Conservation (phyloP, 2,888 invertebrate genomes). For the Erpobdella octoculata region DNA sequence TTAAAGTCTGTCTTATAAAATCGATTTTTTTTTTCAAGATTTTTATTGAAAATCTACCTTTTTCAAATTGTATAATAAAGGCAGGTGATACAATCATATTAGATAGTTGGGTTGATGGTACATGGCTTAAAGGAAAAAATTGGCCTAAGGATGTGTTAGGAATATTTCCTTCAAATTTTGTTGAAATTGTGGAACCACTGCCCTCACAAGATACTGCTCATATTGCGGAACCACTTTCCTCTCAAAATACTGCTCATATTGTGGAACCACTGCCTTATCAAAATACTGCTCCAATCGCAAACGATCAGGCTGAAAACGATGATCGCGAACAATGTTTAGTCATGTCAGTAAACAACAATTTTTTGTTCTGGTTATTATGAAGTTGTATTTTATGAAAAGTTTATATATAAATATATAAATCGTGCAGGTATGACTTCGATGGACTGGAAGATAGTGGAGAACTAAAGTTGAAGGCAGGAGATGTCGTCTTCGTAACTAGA, state of each 20-base stretch:
- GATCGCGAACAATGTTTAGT: too few relatives aligned
- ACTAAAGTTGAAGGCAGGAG: conserved; percentile 13
- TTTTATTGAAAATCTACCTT: neutral
- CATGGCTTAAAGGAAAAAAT: conserved; percentile 11
- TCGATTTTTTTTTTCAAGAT: neutral
- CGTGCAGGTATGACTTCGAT: conserved; percentile 23
- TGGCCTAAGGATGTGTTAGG: neutral
- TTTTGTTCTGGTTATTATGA: too few relatives aligned
- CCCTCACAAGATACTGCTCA: neutral
- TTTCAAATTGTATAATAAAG: neutral
- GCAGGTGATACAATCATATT: conserved; percentile 11
- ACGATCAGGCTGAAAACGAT: too few relatives aligned
- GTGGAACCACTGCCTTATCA: too few relatives aligned
- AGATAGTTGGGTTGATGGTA: neutral
- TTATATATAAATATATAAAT: too few relatives aligned
- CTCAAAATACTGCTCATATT: neutral
- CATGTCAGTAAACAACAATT: too few relatives aligned
- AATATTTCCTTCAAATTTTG: conserved; percentile 18
- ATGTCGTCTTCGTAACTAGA: neutral
- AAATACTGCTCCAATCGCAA: too few relatives aligned
- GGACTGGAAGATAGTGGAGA: conserved; percentile 20
- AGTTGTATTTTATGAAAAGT: too few relatives aligned
- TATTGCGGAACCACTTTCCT: neutral
- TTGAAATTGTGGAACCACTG: conserved; percentile 17
- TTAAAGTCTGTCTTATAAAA: neutral